Evolutionary conservation across 1,140 invertebrate species (phyloP).

Genomic region (Lasaia peninsularis): DNA sequence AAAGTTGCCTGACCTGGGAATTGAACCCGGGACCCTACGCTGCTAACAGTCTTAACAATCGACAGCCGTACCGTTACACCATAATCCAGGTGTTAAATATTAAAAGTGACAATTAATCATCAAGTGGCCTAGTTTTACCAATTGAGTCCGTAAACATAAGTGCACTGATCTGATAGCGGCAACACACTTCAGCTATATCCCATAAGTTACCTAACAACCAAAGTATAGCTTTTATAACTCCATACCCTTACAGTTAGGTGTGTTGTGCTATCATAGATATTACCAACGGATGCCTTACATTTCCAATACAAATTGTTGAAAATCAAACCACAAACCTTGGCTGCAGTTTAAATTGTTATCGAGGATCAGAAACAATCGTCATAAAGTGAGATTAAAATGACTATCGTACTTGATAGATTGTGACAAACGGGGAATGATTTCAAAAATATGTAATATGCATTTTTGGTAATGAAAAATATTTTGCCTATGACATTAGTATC

Average conservation of each 20-base stretch:
- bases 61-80: no score
- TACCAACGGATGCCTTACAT: conserved; percentile 63
- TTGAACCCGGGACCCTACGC: no score
- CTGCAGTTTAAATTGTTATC: background rate
- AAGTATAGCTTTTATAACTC: conserved; percentile 44
- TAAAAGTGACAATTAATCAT: background rate
- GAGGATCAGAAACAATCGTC: no score
- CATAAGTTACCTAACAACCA: conserved; percentile 57
- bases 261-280: conserved; percentile 37
- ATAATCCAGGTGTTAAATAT: background rate
- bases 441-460: no score
- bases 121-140: conserved; percentile 8
- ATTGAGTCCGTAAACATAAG: background rate
- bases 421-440: no score
- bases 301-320: conserved; percentile 28
- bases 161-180: conserved; percentile 36
- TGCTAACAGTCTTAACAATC: no score
- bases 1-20: no score
- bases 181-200: conserved; percentile 22
- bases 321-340: background rate
- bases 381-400: no score
- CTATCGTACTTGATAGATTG: no score
- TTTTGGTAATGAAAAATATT: no score
- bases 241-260: conserved; percentile 22
- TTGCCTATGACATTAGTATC: no score